Evolutionary conservation across 2,888 invertebrate species (phyloP).

Genomic region (Amiota minor): DNA sequence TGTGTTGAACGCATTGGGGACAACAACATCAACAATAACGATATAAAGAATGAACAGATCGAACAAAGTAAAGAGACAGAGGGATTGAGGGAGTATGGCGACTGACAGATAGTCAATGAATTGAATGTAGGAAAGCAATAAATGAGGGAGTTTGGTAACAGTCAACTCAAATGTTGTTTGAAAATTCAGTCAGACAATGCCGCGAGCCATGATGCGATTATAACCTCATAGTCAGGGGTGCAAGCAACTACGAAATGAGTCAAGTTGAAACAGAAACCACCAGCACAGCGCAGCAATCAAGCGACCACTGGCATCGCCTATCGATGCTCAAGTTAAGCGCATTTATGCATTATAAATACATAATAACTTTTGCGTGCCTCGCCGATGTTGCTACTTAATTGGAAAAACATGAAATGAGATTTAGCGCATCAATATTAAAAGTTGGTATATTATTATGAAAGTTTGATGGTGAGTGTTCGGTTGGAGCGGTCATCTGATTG

Average conservation of each 20-base stretch:
- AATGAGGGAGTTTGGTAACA: too few relatives aligned
- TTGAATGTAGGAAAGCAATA: background rate
- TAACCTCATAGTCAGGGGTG: conserved; percentile 36
- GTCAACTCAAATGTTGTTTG: background rate
- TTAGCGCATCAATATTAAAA: conserved; percentile 28
- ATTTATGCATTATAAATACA: conserved; percentile 25
- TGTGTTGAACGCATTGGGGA: conserved; percentile 16
- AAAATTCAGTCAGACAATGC: conserved; percentile 26
- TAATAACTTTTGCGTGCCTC: background rate
- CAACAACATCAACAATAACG: background rate
- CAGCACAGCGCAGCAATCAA: too few relatives aligned
- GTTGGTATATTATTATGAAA: background rate
- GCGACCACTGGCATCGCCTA: too few relatives aligned
- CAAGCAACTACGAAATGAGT: conserved; percentile 33
- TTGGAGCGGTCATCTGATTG: background rate
- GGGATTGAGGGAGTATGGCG: conserved; percentile 41
- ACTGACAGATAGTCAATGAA: conserved; percentile 13
- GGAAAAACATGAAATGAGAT: conserved; percentile 17
- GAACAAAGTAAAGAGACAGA: background rate
- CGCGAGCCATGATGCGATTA: conserved; percentile 41
- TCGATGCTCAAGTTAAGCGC: conserved; percentile 1
- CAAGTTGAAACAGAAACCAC: background rate
- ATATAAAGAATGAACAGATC: background rate
- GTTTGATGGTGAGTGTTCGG: background rate
- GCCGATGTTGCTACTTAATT: conserved; percentile 12